Conservation (phyloP, 2,797 vertebrate species). For the Phalanger gymnotis region DNA sequence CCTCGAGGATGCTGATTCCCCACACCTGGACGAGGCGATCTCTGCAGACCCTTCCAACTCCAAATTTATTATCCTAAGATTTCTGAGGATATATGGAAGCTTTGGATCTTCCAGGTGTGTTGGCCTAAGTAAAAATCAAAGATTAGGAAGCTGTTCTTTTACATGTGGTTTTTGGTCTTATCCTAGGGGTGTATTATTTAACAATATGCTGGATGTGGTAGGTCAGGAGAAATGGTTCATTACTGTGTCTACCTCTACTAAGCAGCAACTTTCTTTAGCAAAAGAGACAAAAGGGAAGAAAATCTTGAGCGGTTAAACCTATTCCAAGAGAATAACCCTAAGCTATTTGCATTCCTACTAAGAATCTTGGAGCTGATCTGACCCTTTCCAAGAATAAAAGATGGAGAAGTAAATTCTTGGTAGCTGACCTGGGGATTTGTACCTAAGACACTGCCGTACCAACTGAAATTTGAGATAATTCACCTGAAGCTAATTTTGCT, state of each 20-base stretch:
- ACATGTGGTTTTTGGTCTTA: slow-evolving; percentile 24
- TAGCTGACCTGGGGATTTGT: not conserved
- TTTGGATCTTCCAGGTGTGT: not conserved
- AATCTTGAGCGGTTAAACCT: not conserved
- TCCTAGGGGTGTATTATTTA: not conserved
- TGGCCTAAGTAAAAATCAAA: slow-evolving; percentile 22
- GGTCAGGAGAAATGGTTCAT: not conserved
- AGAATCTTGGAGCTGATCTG: not conserved
- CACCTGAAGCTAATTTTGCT: not conserved
- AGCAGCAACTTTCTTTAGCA: slow-evolving; percentile 33
- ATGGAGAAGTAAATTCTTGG: not conserved
- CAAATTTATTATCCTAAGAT: not conserved
- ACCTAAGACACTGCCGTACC: not conserved
- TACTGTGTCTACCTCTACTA: not conserved
- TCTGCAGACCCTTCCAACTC: not conserved
- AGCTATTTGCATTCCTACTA: not conserved
- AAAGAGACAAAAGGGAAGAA: slow-evolving; percentile 14
- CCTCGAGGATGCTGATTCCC: no score
- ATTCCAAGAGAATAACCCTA: not conserved
- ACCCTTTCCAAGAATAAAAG: slow-evolving; percentile 9
- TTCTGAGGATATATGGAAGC: not conserved
- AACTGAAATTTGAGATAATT: not conserved
- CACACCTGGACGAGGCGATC: not conserved
- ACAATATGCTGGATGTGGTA: slow-evolving; percentile 7
- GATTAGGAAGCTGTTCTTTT: not conserved